Evolutionary conservation across 2,888 invertebrate species (phyloP).

Genomic region (Orchesella flavescens): DNA sequence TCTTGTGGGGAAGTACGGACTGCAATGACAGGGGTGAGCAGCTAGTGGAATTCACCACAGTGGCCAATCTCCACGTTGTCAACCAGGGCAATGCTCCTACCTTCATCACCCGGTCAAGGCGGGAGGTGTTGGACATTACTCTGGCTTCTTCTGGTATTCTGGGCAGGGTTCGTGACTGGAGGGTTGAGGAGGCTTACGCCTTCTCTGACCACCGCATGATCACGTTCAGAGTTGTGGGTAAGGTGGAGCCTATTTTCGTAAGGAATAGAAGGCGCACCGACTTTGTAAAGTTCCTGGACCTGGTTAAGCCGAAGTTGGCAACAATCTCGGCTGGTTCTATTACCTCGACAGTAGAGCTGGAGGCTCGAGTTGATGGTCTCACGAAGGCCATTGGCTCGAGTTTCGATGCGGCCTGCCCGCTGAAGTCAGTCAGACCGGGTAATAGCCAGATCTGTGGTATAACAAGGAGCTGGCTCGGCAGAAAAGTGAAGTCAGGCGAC

Average conservation of each 20-base stretch:
- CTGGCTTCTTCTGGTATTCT: conserved; percentile 1
- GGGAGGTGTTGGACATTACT: conserved; percentile 57
- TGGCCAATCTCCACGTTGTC: conserved; percentile 31
- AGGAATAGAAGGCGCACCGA: conserved; percentile 48
- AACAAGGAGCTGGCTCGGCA: conserved; percentile 22
- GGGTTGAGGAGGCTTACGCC: conserved; percentile 40
- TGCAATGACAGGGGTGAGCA: conserved; percentile 40
- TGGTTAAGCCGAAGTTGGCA: not conserved
- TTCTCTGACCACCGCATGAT: conserved; percentile 61
- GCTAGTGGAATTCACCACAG: conserved; percentile 35
- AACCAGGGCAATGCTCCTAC: conserved; percentile 59
- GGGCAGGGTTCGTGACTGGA: conserved; percentile 50
- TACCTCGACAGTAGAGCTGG: not conserved
- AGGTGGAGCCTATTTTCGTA: not conserved
- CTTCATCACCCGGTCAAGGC: conserved; percentile 41
- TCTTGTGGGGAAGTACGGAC: conserved; percentile 48
- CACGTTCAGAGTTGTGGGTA: not conserved
- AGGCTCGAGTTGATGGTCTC: not conserved
- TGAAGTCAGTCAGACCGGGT: not conserved
- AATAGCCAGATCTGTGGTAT: conserved; percentile 46
- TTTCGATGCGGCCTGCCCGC: conserved; percentile 29
- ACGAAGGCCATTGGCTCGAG: not conserved
- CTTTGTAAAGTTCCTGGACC: conserved; percentile 7
- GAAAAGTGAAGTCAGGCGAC: not conserved
- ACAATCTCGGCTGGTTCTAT: not conserved